A percentile compares a stretch with the other conserved stretches of the same genome.
phyloP scores from a whole-genome alignment of 2,888 invertebrate genomes.

The Serripes groenlandicus region DNA sequence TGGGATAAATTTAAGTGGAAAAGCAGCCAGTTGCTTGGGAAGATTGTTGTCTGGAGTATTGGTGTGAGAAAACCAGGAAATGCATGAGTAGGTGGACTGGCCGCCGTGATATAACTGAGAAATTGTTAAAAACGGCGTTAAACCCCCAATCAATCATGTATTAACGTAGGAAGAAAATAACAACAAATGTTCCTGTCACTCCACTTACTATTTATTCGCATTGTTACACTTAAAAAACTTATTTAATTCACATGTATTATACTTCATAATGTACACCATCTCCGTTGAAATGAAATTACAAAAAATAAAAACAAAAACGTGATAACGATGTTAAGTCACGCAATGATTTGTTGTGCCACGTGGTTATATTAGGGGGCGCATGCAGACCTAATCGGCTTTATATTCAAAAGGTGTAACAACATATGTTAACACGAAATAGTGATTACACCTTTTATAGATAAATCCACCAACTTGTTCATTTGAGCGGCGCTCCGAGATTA shows the following conservation, averaged over 20 bases:
- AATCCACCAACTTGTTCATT: too few species aligned
- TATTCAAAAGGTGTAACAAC: constrained; percentile 3
- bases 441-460: too few species aligned
- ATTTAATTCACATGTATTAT: not conserved
- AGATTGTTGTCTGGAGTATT: too few species aligned
- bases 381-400: not conserved
- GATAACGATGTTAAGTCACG: not conserved
- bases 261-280: not conserved
- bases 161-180: not conserved
- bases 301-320: not conserved
- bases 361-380: constrained; percentile 6
- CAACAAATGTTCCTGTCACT: not conserved
- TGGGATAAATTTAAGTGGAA: too few species aligned
- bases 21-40: too few species aligned
- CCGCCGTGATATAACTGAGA: too few species aligned
- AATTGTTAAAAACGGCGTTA: too few species aligned
- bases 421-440: too few species aligned
- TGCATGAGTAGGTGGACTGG: too few species aligned
- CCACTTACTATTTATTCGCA: not conserved
- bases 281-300: not conserved
- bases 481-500: too few species aligned
- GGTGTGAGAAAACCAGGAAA: too few species aligned
- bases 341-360: constrained; percentile 6
- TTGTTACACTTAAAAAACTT: not conserved
- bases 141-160: too few species aligned